Base-by-base conservation (phyloP, 2,888 invertebrate species). In the Alloplasta piceator region DNA sequence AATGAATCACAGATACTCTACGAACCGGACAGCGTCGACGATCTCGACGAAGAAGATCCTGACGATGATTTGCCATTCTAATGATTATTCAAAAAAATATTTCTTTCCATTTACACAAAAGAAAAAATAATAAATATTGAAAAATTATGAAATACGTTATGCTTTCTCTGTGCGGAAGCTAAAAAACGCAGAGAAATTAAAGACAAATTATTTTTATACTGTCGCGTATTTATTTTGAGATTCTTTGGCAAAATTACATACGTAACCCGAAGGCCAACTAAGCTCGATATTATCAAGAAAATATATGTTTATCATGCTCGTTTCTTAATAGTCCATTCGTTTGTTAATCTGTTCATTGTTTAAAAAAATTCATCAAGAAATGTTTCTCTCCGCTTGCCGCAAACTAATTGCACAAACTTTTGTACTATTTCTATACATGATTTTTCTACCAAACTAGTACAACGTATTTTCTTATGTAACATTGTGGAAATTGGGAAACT, bases 21-120 rank as follows among this genome's bases (percentile, higher is more conserved):
- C 88, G 94, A 95, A 83, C 96, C 96, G 7, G 97, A 97, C 92
- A 95, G 95, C 71, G 94, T 94, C 1, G 97, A 97, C 91, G 97
- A 97, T 90, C 95, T 96, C 93, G 97, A 97, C 88, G 97, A 96
- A 88, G 97, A 97, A 92, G 97, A 97, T 92, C 97, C 97, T 0
- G 97, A 97, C 93, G 97, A 97, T 91, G 97, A 97, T 92, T 93
- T 97, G 80, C 95, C 96, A 92, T 95, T 97, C 87, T 95, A 93
- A 92, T 64, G 79, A 38, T 41, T 26, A 26, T 26, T 26, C 52
- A 48, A 50, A 43, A 12, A 16, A 55, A 52, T 10, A 38, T 26
- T 64, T 16, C 43, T 10, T 50, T 26, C 26, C 26, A 26, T 26
- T 26, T 26, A 26, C 26, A 26, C 26, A 26, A 26, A 26, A 26